Evolutionary conservation across 1,140 invertebrate genomes (phyloP), one percentile per base, ranked within the genome.

Genomic region (Drosophila auraria): DNA sequence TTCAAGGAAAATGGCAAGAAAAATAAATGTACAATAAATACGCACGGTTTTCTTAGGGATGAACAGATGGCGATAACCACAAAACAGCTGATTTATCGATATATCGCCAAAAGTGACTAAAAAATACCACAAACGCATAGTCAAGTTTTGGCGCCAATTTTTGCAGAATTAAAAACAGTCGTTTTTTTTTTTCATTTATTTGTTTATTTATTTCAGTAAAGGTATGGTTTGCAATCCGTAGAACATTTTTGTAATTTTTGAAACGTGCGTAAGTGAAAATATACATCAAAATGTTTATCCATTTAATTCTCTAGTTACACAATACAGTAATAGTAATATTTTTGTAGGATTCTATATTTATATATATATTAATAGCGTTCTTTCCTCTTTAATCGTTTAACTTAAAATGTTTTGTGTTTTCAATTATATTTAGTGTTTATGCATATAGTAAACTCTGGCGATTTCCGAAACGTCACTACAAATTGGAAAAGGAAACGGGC

Each of bases 191-290:
- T 77, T 38, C 23, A 78, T 83, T 83, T 83, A 78, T 89, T 81
- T 72, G 78, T 89, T 84, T 83, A 78, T 89, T 81, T 72, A 81
- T 89, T 84, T 57, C 60, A 80, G 78, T 83, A 83, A 66, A 65
- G 63, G 76, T 74, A 66, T 47, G 15, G 63, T 71, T 82, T 82
- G 80, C 78, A 82, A 82, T 84, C 63, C 33, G 61, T 84, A 86
- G 82, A 84, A 84, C 82, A 84, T 86, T 86, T 86, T 57, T 57
- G 74, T 86, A 84, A 86, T 63, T 60, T 69, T 74, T 74, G 20
- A 86, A 87, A 89, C 81, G 83, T 87, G 83, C 78, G 83, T 81
- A 87, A 90, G 54, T 84, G 83, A 89, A 87, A 89, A 81, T 87
- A 89, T 89, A 89, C 78, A 89, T 83, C 33, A 57, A 69, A 63